Evolutionary conservation across 2,888 invertebrate species (phyloP), one percentile per base, ranked within the genome.

Genomic region (Ennomos erosarius): DNA sequence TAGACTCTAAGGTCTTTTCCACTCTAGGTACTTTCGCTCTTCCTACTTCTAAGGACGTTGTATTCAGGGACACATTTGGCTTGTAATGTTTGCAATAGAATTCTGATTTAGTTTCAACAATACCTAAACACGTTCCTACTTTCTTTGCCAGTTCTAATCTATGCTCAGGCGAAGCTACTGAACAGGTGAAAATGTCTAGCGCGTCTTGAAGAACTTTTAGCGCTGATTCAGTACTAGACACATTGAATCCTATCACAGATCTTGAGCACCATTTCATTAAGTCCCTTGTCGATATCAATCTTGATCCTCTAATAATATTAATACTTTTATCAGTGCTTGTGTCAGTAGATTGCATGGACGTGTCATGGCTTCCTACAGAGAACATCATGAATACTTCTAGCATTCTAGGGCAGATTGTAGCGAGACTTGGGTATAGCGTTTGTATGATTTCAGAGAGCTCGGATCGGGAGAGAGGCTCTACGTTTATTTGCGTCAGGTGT

Each of bases 251-350:
- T 10, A 94, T 87, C 10, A 95, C 93, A 6, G 97, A 95, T 76
- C 99, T 93, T 5, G 94, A 93, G 77, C 98, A 99, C 95, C 98
- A 97, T 82, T 98, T 99, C 69, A 99, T 95, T 47, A 99, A 93
- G 93, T 99, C 99, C 70, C 99, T 94, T 0, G 96, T 96, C 0
- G 97, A 97, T 16, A 95, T 96, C 44, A 95, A 85, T 68, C 97
- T 93, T 0, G 95, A 94, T 43, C 91, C 93, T 75, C 88, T 91
- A 46, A 90, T 77, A 1, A 89, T 70, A 10, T 70, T 71, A 8
- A 87, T 81, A 35, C 68, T 72, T 61, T 77, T 81, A 0, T 79
- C 79, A 10, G 68, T 59, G 11, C 67, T 66, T 10, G 65, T 55
- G 37, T 84, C 86, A 3, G 88, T 89, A 56, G 92, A 88, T 43